Percentiles rank a stretch among this genome's conserved stretches.
These are phyloP conservation scores for Enoplosus armatus DNA, from an alignment of 2,797 vertebrate species.

Conservation along the genomic window DNA sequence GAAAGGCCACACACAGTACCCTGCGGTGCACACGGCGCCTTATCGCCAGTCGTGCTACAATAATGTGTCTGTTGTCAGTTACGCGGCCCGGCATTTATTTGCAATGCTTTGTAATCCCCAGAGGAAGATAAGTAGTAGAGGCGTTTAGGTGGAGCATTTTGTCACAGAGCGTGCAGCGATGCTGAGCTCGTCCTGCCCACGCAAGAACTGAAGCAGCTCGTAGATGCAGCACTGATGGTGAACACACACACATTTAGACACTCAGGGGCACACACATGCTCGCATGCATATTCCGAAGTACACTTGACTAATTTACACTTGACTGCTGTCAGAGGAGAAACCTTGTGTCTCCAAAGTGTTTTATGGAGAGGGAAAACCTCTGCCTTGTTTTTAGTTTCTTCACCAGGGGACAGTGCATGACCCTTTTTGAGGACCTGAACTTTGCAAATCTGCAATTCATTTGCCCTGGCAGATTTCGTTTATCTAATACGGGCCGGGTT, in stretches of 20 bases:
- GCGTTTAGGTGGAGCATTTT: constrained; percentile 66
- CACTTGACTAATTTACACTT: constrained; percentile 55
- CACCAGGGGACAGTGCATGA: not conserved
- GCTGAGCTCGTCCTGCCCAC: constrained; percentile 63
- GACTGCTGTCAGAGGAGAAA: constrained; percentile 20
- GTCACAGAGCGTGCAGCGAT: constrained; percentile 51
- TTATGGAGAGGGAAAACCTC: not conserved
- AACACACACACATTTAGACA: constrained; percentile 38
- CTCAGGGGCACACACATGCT: constrained; percentile 30
- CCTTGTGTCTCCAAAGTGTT: constrained; percentile 25
- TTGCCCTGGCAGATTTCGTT: too few species aligned
- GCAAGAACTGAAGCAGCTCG: constrained; percentile 28
- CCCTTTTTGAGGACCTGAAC: not conserved
- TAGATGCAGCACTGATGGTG: constrained; percentile 34
- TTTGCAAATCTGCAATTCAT: too few species aligned
- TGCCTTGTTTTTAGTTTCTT: not conserved
- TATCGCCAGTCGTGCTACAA: constrained; percentile 52
- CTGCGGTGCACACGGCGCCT: constrained; percentile 23
- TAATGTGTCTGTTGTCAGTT: constrained; percentile 69
- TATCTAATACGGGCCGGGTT: too few species aligned
- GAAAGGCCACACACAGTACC: constrained; percentile 44
- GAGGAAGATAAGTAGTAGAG: constrained; percentile 64
- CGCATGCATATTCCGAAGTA: constrained; percentile 46
- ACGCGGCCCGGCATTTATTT: constrained; percentile 53
- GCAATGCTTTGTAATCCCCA: constrained; percentile 62